phyloP scores from a whole-genome alignment of 1,140 invertebrate species.

The Brachionus rotundiformis region DNA sequence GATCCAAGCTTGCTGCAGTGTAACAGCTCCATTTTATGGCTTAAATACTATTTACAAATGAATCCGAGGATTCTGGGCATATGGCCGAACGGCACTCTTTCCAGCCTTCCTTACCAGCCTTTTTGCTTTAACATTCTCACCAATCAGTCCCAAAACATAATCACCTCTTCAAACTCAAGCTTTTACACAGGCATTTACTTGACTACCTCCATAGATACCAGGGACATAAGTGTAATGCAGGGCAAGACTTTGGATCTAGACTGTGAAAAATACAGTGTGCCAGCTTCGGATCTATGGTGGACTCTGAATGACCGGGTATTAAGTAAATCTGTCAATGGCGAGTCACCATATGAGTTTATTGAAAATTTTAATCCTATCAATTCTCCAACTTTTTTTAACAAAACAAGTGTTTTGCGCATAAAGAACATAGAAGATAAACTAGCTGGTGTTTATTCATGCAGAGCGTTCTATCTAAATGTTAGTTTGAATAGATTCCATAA shows the following conservation, averaged over 20 bases:
- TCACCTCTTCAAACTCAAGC: background rate
- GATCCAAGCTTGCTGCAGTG: conserved; percentile 23
- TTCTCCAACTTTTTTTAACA: background rate
- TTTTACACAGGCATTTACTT: conserved; percentile 42
- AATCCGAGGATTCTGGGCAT: conserved; percentile 24
- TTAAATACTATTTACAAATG: conserved; percentile 4
- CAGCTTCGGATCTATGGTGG: conserved; percentile 49
- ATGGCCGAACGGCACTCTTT: background rate
- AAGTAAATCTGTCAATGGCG: background rate
- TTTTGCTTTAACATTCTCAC: conserved; percentile 35
- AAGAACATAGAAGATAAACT: background rate
- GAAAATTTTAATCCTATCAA: conserved; percentile 13
- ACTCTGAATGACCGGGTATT: conserved; percentile 24
- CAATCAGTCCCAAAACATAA: background rate
- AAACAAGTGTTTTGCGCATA: conserved; percentile 42
- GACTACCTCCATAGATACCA: background rate
- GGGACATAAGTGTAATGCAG: background rate
- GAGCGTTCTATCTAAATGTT: conserved; percentile 22
- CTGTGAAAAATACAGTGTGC: conserved; percentile 31
- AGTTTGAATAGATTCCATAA: background rate
- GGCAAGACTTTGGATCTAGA: conserved; percentile 36
- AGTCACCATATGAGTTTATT: conserved; percentile 32
- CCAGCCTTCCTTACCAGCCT: background rate
- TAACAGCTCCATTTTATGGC: conserved; percentile 8
- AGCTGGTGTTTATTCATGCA: conserved; percentile 34